phyloP scores from a whole-genome alignment of 2,888 invertebrate genomes.

The Rosalia funebris region DNA sequence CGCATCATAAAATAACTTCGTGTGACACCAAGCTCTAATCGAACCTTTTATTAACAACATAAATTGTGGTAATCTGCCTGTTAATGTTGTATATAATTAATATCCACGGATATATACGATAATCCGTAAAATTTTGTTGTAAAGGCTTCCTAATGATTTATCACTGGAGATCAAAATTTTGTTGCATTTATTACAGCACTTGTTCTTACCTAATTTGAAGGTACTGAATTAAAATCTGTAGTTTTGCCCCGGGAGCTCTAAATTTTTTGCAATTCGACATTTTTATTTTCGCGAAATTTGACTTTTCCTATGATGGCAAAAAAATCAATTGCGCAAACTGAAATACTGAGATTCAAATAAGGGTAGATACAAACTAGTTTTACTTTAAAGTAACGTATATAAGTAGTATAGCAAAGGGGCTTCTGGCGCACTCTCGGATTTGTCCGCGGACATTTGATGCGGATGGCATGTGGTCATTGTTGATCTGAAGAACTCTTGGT shows the following conservation, averaged over 20 bases:
- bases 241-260: background rate
- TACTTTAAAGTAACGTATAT: background rate
- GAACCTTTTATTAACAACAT: slow-evolving; percentile 9
- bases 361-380: background rate
- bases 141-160: background rate
- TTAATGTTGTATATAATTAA: slow-evolving; percentile 11
- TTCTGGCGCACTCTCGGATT: too few species aligned
- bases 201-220: too few species aligned
- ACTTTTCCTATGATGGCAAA: background rate
- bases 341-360: background rate
- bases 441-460: too few species aligned
- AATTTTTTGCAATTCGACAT: too few species aligned
- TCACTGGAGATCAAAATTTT: background rate
- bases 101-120: background rate
- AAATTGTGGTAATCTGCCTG: slow-evolving; percentile 2
- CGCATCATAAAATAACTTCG: slow-evolving; percentile 14
- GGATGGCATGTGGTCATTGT: too few species aligned
- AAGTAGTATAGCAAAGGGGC: background rate
- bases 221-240: background rate
- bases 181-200: too few species aligned
- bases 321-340: background rate
- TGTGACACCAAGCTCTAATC: slow-evolving; percentile 19
- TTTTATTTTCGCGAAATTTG: too few species aligned
- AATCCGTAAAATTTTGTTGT: background rate
- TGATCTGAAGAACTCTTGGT: too few species aligned